These are phyloP conservation scores for Spheniscus humboldti DNA, from an alignment of 2,797 vertebrate species.

Conservation along the genomic window DNA sequence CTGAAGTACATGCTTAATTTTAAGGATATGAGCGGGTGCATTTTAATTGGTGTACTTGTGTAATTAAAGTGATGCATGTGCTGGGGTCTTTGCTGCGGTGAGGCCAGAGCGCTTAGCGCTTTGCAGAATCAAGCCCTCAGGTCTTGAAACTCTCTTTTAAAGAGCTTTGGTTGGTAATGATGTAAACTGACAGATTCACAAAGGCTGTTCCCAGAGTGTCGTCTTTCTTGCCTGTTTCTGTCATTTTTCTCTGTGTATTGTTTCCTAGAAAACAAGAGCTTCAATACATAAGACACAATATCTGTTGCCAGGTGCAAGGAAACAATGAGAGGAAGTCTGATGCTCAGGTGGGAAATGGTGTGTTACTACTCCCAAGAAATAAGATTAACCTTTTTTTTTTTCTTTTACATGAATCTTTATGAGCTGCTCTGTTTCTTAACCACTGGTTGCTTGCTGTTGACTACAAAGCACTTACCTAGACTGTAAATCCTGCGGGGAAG, in stretches of 20 bases:
- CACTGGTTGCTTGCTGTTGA: not conserved
- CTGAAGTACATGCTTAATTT: not conserved
- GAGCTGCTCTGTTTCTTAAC: not conserved
- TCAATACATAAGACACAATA: not conserved
- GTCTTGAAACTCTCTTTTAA: not conserved
- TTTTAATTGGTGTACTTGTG: not conserved
- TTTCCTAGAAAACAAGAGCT: slow-evolving; percentile 20
- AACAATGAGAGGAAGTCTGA: slow-evolving; percentile 18
- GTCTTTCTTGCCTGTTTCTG: slow-evolving; percentile 32
- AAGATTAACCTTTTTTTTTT: not conserved
- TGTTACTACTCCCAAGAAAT: not conserved
- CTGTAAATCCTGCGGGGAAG: not conserved
- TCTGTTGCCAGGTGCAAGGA: slow-evolving; percentile 29
- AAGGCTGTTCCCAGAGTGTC: not conserved
- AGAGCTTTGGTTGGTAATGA: not conserved
- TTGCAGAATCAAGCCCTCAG: not conserved
- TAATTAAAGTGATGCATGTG: slow-evolving; percentile 2
- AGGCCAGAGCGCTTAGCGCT: not conserved
- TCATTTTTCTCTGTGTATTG: not conserved
- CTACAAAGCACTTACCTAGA: not conserved
- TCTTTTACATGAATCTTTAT: not conserved
- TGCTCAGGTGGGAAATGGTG: slow-evolving; percentile 20
- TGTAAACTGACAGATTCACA: slow-evolving; percentile 31
- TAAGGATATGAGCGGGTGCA: rapidly evolving
- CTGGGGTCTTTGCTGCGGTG: not conserved